Conservation (phyloP, 2,113 vertebrate species). For the Festucalex cinctus region DNA sequence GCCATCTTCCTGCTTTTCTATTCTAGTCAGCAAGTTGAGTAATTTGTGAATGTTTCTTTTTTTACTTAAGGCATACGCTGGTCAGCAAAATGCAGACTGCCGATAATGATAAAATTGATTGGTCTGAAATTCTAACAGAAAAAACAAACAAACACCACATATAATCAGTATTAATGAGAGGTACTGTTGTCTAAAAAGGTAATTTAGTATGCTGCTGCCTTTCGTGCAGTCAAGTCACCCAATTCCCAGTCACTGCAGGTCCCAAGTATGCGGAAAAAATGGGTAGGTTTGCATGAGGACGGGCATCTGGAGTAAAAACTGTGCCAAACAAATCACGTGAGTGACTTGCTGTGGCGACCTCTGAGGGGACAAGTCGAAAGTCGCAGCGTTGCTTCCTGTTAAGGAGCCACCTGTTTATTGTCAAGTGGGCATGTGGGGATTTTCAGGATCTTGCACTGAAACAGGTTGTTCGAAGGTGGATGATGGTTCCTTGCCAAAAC, state of each 20-base stretch:
- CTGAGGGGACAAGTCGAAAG: not conserved
- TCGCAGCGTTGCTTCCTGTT: not conserved
- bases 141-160: not conserved
- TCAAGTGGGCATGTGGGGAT: not conserved
- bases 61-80: not conserved
- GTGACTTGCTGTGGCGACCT: not conserved
- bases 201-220: not conserved
- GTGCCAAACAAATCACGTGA: not conserved
- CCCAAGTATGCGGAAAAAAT: too few relatives aligned
- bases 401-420: not conserved
- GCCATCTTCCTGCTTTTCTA: not conserved
- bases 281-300: too few relatives aligned
- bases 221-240: too few relatives aligned
- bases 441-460: not conserved
- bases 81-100: constrained; percentile 4
- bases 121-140: not conserved
- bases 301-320: not conserved
- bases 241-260: too few relatives aligned
- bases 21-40: not conserved
- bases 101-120: not conserved
- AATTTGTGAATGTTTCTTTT: not conserved
- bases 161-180: not conserved
- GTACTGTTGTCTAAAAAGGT: too few relatives aligned
- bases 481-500: constrained; percentile 1
- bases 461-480: not conserved